Evolutionary conservation across 2,888 invertebrate genomes (phyloP).

Genomic region (Palloptera scutellata): DNA sequence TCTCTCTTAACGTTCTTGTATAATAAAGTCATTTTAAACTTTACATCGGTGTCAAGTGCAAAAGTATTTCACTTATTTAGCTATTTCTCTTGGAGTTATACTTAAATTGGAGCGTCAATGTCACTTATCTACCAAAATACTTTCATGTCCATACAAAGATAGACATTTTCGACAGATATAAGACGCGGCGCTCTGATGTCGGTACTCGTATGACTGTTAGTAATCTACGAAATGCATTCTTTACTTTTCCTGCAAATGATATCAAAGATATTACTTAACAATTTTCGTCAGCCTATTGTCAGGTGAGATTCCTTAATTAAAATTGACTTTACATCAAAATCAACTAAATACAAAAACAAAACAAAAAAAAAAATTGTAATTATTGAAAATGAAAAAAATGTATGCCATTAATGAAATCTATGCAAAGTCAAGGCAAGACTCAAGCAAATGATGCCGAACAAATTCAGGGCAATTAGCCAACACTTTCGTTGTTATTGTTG

Average conservation of each 20-base stretch:
- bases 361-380: neutral
- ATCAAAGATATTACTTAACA: neutral
- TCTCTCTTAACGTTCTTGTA: too few relatives aligned
- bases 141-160: too few relatives aligned
- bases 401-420: slow-evolving; percentile 10
- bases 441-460: slow-evolving; percentile 31
- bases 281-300: neutral
- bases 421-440: slow-evolving; percentile 19
- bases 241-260: neutral
- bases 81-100: too few relatives aligned
- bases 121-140: too few relatives aligned
- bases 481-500: neutral
- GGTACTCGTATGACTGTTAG: neutral
- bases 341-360: slow-evolving; percentile 14
- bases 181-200: neutral
- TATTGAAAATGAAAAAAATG: too few relatives aligned
- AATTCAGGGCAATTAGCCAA: slow-evolving; percentile 37
- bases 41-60: too few relatives aligned
- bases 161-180: too few relatives aligned
- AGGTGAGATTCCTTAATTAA: slow-evolving; percentile 15
- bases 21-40: too few relatives aligned
- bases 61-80: too few relatives aligned
- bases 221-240: neutral
- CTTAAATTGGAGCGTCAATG: too few relatives aligned
- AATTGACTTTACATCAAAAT: slow-evolving; percentile 10